A percentile compares a stretch with the other conserved stretches of the same genome.
Conservation (phyloP, 2,113 vertebrate species). For the Semicossyphus pulcher region DNA sequence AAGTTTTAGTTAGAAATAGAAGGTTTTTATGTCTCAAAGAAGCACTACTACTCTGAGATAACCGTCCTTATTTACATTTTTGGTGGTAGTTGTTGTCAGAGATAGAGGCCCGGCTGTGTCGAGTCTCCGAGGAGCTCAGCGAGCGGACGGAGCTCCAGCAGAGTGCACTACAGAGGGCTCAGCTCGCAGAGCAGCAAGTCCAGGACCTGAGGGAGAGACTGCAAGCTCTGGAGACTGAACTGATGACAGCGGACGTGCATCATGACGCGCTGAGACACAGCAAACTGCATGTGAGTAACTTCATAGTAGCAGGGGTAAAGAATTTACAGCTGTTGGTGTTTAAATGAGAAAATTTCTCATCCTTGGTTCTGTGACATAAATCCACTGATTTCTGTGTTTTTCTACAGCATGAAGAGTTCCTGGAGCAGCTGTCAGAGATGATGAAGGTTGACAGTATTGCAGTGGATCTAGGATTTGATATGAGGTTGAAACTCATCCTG, state of each 20-base stretch:
- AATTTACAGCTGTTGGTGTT: neutral
- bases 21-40: neutral
- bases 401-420: conserved; percentile 88
- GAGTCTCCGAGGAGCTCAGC: conserved; percentile 82
- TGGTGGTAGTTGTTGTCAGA: conserved; percentile 58
- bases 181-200: conserved; percentile 83
- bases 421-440: conserved; percentile 88
- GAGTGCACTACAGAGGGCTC: conserved; percentile 81
- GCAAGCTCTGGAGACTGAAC: conserved; percentile 84
- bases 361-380: neutral
- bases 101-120: conserved; percentile 81
- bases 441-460: conserved; percentile 87
- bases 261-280: conserved; percentile 83
- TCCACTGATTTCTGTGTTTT: neutral
- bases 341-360: neutral
- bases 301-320: neutral
- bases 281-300: conserved; percentile 86
- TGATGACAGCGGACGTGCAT: conserved; percentile 81
- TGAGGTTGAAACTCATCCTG: conserved; percentile 86
- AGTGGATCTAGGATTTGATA: conserved; percentile 89
- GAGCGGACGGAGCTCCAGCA: conserved; percentile 79
- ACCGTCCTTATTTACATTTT: neutral
- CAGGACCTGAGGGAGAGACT: conserved; percentile 83
- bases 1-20: too few species aligned
- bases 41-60: neutral